Evolutionary conservation across 2,113 vertebrate genomes (phyloP).

Genomic region (Vulpes ferrilata): DNA sequence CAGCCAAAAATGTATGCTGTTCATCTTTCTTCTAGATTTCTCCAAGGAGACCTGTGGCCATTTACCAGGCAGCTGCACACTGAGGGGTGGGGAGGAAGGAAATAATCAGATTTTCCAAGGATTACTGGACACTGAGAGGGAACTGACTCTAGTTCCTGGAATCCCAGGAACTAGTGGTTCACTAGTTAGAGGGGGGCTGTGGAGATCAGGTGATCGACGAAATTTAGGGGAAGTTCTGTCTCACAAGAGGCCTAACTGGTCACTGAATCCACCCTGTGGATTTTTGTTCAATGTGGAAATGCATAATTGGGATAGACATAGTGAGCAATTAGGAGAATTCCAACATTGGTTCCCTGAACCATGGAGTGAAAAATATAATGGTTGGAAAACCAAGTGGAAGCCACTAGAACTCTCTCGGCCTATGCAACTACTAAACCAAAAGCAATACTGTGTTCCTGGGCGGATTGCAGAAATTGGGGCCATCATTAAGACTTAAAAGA

Average conservation of each 20-base stretch:
- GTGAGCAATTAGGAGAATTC: neutral
- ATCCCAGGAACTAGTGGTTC: neutral
- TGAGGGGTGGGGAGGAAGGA: neutral
- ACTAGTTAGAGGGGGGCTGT: neutral
- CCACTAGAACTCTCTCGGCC: neutral
- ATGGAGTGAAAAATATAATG: neutral
- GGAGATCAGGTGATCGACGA: neutral
- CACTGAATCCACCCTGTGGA: neutral
- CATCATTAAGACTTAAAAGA: neutral
- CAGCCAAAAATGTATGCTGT: neutral
- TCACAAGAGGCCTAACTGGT: neutral
- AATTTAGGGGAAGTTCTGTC: neutral
- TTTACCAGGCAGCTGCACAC: neutral
- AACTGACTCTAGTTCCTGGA: neutral
- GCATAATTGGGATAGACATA: neutral
- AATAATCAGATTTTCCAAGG: neutral
- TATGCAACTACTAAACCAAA: neutral
- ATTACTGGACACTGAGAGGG: neutral
- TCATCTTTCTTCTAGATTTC: neutral
- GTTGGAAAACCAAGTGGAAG: neutral
- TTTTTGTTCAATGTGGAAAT: neutral
- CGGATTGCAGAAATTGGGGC: neutral
- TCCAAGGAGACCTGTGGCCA: neutral
- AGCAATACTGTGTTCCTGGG: neutral
- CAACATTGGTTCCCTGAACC: neutral